Conservation (phyloP, 92 coral and sea anemone species). For the Metridium senile region DNA sequence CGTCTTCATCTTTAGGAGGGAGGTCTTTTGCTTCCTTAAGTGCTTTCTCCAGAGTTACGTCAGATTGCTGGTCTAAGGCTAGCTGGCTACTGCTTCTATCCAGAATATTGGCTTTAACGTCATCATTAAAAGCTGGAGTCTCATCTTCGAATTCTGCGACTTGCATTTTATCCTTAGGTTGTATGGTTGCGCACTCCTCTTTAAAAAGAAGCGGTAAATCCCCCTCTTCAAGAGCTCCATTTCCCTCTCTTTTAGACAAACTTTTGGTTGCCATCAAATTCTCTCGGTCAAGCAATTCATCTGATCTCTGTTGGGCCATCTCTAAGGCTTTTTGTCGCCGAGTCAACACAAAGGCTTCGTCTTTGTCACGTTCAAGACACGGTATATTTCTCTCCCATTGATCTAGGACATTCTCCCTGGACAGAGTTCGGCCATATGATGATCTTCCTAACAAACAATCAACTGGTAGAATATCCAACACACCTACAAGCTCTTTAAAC, state of each 20-base stretch:
- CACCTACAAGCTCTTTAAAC: slow-evolving; percentile 34
- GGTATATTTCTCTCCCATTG: slow-evolving; percentile 20
- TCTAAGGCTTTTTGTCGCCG: slow-evolving; percentile 37
- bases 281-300: slow-evolving; percentile 50
- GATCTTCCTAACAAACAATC: slow-evolving; percentile 63
- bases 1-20: slow-evolving; percentile 57
- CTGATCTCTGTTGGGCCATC: no score
- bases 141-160: no score
- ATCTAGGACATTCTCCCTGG: slow-evolving; percentile 18
- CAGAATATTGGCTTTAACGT: slow-evolving; percentile 40
- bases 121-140: no score
- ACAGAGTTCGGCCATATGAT: slow-evolving; percentile 31
- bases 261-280: slow-evolving; percentile 37
- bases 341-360: slow-evolving; percentile 34
- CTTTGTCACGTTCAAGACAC: no score
- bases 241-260: slow-evolving; percentile 13
- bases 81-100: slow-evolving; percentile 38
- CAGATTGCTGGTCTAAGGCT: slow-evolving; percentile 28
- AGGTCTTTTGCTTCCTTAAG: slow-evolving; percentile 1
- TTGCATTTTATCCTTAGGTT: no score
- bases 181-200: no score
- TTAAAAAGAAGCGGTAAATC: no score
- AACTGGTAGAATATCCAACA: slow-evolving; percentile 33
- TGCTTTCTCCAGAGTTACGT: slow-evolving; percentile 25
- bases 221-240: no score